A percentile compares a stretch with the other conserved stretches of the same genome.
Evolutionary conservation across 2,113 vertebrate species (phyloP).

Genomic region (Rousettus leschenaultii): DNA sequence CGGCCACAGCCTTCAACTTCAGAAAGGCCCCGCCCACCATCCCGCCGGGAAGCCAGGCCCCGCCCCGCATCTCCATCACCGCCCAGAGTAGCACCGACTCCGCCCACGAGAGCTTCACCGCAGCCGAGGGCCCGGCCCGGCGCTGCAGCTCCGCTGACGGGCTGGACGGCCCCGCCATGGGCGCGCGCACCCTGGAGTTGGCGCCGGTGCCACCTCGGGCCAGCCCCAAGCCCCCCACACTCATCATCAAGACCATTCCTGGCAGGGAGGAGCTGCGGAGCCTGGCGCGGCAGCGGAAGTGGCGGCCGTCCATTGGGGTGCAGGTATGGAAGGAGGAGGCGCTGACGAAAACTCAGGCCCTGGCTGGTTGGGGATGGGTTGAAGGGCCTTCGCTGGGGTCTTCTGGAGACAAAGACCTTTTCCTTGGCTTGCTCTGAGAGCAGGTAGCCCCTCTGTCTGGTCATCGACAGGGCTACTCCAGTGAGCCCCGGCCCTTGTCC

Average conservation of each 20-base stretch:
- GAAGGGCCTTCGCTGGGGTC: background rate
- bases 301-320: constrained; percentile 96
- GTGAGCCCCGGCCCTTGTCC: background rate
- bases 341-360: background rate
- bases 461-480: background rate
- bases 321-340: constrained; percentile 84
- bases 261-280: constrained; percentile 89
- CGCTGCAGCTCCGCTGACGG: constrained; percentile 95
- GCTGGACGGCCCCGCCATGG: constrained; percentile 86
- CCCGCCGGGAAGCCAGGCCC: constrained; percentile 95
- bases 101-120: constrained; percentile 93
- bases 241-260: constrained; percentile 89
- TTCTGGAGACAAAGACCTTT: background rate
- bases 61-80: constrained; percentile 95
- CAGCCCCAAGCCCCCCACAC: constrained; percentile 85
- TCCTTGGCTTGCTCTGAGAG: background rate
- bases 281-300: constrained; percentile 90
- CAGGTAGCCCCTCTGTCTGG: background rate
- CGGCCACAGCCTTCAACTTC: constrained; percentile 93
- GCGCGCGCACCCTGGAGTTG: constrained; percentile 83
- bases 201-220: constrained; percentile 82
- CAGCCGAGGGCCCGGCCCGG: constrained; percentile 81
- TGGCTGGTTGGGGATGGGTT: background rate
- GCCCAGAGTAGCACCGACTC: constrained; percentile 99
- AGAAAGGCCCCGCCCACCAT: constrained; percentile 97